Base-by-base conservation (phyloP, 1,140 invertebrate genomes). In the Parasteatoda tepidariorum region DNA sequence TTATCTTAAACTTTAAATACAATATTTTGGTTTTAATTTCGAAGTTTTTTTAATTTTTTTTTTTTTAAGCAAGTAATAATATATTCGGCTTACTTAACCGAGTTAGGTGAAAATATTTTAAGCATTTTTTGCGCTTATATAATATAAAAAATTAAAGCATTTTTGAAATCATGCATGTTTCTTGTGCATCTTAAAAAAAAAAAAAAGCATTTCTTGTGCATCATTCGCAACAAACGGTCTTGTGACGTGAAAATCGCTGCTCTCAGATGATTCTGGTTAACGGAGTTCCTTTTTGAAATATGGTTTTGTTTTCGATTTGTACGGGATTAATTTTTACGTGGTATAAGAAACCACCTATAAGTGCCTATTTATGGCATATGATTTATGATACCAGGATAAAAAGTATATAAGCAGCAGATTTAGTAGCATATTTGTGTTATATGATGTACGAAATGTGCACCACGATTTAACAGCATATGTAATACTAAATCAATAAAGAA, bases 241-340 rank as follows among this genome's bases (percentile, higher is more conserved):
- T 48, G n/a, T 82, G 78, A 82, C 54, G 70, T 82, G 78, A 82
- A 82, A 82, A 82, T 82, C 78, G 78, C 78, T 82, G 78, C 78
- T 82, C 13, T 48, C 11, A 61, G 22, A 24, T 38, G 22, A 28
- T 66, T 66, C 59, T 66, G 61, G 41, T 66, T 11, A 38, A 34
- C 61, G 11, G 22, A 55, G 28, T 54, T 66, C 7, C 26, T 66
- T 30, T 71, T 55, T 33, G 61, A 54, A 48, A 62, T 62, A 66
- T 30, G 74, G 74, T 61, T 61, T 33, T 59, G n/a, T 75, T 75
- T 75, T 75, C 30, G 26, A 66, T 30, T 13, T 33, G 4, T 2
- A 15, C 26, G 30, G 11, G 62, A 24, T 18, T n/a, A 66, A 30
- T 71, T 48, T 22, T 54, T 48, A 78, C 18, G 33, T 26, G 28